phyloP scores from a whole-genome alignment of 1,140 invertebrate genomes.

The Tetramorium parvispinum region DNA sequence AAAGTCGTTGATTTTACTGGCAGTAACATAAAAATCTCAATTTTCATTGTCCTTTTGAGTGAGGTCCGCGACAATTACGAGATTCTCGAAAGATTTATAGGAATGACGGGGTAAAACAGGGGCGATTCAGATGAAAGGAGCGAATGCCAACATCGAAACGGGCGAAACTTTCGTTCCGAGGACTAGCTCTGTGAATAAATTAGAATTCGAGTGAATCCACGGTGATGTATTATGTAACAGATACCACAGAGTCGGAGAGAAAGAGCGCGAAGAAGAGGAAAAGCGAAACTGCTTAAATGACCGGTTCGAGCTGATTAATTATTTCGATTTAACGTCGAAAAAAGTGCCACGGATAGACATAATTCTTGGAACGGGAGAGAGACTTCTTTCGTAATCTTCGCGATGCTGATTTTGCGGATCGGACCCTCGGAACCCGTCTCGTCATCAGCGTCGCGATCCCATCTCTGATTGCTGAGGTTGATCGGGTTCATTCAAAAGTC shows the following conservation, averaged over 20 bases:
- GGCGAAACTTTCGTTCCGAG: constrained; percentile 73
- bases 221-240: constrained; percentile 85
- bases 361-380: constrained; percentile 76
- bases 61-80: constrained; percentile 77
- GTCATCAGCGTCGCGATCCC: constrained; percentile 33
- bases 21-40: constrained; percentile 57
- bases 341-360: constrained; percentile 68
- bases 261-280: constrained; percentile 8
- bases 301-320: constrained; percentile 81
- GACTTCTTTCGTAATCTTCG: constrained; percentile 64
- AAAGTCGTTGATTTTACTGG: background rate
- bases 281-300: constrained; percentile 57
- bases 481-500: constrained; percentile 76
- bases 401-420: constrained; percentile 33
- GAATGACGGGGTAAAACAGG: constrained; percentile 39
- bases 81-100: constrained; percentile 77
- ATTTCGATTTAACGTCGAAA: constrained; percentile 82
- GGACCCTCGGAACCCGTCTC: constrained; percentile 32
- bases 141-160: constrained; percentile 58
- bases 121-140: constrained; percentile 53
- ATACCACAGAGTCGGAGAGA: constrained; percentile 73
- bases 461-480: constrained; percentile 69
- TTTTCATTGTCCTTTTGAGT: constrained; percentile 34
- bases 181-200: constrained; percentile 82
- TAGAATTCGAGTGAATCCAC: constrained; percentile 83